A percentile compares a stretch with the other conserved stretches of the same genome.
phyloP scores from a whole-genome alignment of 2,888 invertebrate genomes.

The Drosophila yooni region DNA sequence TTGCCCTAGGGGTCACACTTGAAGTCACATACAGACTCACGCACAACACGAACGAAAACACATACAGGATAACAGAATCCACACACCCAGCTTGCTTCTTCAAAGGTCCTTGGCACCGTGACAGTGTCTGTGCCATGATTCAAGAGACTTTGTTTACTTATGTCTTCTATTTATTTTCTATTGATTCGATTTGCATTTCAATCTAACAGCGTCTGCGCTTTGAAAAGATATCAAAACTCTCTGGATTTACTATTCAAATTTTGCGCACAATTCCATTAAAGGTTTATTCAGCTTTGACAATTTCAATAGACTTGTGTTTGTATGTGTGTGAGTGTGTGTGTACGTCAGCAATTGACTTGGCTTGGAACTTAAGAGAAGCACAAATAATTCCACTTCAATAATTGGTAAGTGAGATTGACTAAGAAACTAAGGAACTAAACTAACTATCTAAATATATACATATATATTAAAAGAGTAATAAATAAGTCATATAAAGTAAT shows the following conservation, averaged over 20 bases:
- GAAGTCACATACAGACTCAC: constrained; percentile 48
- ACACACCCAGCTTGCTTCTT: constrained; percentile 35
- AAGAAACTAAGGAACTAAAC: not conserved
- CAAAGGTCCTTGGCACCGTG: constrained; percentile 51
- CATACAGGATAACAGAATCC: constrained; percentile 9
- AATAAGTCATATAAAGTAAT: not conserved
- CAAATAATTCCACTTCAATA: constrained; percentile 17
- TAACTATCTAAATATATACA: not conserved
- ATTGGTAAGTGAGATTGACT: constrained; percentile 52
- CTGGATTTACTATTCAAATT: constrained; percentile 69
- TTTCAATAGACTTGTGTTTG: constrained; percentile 27
- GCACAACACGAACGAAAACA: constrained; percentile 29
- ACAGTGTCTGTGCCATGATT: constrained; percentile 11
- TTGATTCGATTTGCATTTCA: constrained; percentile 80
- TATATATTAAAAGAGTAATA: not conserved
- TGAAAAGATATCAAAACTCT: constrained; percentile 46
- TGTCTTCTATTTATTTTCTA: constrained; percentile 76
- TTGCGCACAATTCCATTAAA: constrained; percentile 44
- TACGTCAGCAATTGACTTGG: constrained; percentile 52
- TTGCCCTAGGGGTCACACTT: constrained; percentile 50
- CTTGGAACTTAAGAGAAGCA: constrained; percentile 27
- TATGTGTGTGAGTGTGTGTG: not conserved
- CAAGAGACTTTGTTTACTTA: constrained; percentile 62
- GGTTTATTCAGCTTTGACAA: constrained; percentile 29
- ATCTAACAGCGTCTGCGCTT: constrained; percentile 59